Evolutionary conservation across 1,140 invertebrate species (phyloP), one percentile per base, ranked within the genome.

Genomic region (fruit fly (Drosophila melanogaster)): DNA sequence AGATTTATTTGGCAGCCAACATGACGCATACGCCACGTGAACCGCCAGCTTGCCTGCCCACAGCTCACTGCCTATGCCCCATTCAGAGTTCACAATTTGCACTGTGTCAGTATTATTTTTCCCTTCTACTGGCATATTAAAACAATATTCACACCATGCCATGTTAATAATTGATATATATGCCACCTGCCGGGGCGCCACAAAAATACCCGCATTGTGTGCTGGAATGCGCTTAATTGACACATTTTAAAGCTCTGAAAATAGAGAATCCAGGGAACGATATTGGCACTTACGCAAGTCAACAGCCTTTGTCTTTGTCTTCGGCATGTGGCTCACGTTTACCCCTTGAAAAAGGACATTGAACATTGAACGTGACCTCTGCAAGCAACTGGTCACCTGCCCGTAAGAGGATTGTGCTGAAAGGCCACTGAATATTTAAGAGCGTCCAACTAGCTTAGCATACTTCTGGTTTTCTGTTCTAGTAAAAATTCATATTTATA

Each of bases 21-120:
- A 62, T 76, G 61, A 81, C 81, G 66, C 61, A 80, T 85, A 67
- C 77, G 80, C 58, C 72, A 64, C 50, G 57, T 76, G 53, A 40
- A 74, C 64, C 43, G 14, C 30, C 43, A 38, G 41, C 37, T 38
- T 14, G 37, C 5, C 26, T 37, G 35, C 15, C 19, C 14, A 30
- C 19, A 19, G 26, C n/a, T n/a, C n/a, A 24, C 17, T 11, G 8
- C n/a, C 30, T 14, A 19, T 19, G 14, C 35, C 10, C 12, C 7
- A 5, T 2, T 0, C 24, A 11, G 11, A 26, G 26, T 26, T 30
- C 30, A 30, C 8, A 30, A 30, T 10, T 8, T 30, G 30, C 61
- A 76, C 33, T 71, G 30, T 44, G 17, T 19, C 46, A 49, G 54
- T 46, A 47, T 65, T 75, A 64, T 19, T 35, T 22, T 19, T 19